phyloP scores from a whole-genome alignment of 2,113 vertebrate genomes.

The Anas platyrhynchos region DNA sequence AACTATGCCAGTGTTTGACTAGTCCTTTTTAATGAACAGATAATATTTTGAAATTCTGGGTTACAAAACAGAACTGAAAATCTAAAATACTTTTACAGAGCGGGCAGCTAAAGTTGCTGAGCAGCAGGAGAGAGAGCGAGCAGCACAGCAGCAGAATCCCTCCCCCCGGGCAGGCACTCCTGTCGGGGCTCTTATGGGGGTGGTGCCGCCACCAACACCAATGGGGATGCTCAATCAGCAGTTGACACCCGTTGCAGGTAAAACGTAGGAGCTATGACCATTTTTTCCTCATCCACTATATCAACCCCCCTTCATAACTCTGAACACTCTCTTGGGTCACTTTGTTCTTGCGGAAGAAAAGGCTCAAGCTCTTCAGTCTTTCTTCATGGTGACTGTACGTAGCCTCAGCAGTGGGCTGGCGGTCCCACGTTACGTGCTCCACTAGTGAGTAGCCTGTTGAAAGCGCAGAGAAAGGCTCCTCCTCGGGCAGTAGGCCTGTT shows the following conservation, averaged over 20 bases:
- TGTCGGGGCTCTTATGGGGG: conserved; percentile 96
- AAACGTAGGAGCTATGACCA: conserved; percentile 85
- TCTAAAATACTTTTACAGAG: conserved; percentile 91
- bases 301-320: conserved; percentile 81
- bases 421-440: conserved; percentile 2
- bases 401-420: conserved; percentile 57
- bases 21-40: conserved; percentile 85
- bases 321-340: conserved; percentile 71
- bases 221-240: conserved; percentile 98
- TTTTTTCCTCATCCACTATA: conserved; percentile 83
- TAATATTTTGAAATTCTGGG: conserved; percentile 84
- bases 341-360: conserved; percentile 76
- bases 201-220: conserved; percentile 95
- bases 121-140: conserved; percentile 98
- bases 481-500: background rate
- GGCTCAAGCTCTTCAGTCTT: conserved; percentile 70
- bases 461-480: conserved; percentile 3
- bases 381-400: conserved; percentile 49
- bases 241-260: conserved; percentile 98
- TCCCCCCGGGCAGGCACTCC: conserved; percentile 98
- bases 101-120: conserved; percentile 99
- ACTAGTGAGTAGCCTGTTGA: conserved; percentile 45
- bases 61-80: conserved; percentile 87
- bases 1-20: conserved; percentile 83
- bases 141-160: conserved; percentile 89